These are phyloP conservation scores for Agapornis roseicollis DNA, from an alignment of 2,113 vertebrate species.

Conservation along the genomic window DNA sequence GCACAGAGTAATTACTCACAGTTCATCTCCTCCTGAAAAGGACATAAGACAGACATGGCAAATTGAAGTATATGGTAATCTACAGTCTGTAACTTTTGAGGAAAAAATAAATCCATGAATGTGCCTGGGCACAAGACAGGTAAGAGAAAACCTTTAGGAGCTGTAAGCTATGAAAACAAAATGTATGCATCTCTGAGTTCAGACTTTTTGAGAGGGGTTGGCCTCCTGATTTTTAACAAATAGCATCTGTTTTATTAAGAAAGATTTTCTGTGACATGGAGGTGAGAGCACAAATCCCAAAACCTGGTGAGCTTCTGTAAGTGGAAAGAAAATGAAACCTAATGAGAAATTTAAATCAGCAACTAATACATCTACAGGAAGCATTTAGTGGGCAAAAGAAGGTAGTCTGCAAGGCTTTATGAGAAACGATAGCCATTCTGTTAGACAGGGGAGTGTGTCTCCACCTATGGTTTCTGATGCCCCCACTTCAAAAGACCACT, in stretches of 20 bases:
- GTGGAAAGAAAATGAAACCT: neutral
- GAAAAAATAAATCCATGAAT: neutral
- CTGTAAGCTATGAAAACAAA: neutral
- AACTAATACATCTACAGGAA: neutral
- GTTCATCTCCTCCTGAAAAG: neutral
- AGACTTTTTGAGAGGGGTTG: neutral
- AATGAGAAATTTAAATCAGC: neutral
- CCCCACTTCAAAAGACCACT: neutral
- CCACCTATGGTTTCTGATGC: neutral
- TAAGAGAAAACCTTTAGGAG: neutral
- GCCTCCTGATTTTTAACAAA: neutral
- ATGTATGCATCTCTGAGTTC: rapidly evolving
- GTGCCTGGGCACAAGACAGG: rapidly evolving
- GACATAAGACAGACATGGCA: neutral
- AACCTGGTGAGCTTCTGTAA: neutral
- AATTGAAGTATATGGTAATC: neutral
- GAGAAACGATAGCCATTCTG: neutral
- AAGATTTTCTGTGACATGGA: neutral
- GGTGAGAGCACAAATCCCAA: neutral
- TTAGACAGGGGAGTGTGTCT: neutral
- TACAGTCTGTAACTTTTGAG: neutral
- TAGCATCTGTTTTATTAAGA: neutral
- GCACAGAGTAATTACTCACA: neutral
- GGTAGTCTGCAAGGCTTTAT: neutral
- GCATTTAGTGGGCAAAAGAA: neutral